Base-by-base conservation (phyloP, 2,797 vertebrate genomes). In the Scomberomorus guttatus region DNA sequence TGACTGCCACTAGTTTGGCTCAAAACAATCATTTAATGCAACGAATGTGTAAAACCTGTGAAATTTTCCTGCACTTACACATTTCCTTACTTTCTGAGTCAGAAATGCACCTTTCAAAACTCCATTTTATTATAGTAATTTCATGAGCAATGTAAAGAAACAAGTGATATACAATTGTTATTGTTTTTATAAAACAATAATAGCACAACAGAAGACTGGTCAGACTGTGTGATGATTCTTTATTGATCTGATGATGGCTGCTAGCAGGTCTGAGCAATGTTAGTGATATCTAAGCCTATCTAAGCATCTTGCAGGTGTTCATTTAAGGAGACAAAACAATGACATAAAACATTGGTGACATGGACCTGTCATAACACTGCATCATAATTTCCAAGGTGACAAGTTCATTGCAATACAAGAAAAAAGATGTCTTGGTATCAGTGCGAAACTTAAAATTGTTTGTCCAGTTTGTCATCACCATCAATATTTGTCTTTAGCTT, bases 241-340 rank as follows among this genome's bases (percentile, higher is more conserved):
- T 90, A 91, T 87, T 92, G 37, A 84, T 52, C 12, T 27, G 37
- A 79, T 56, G 18, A 29, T 48, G 29, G 65, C 2, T 39, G 59
- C 1, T 54, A 60, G 24, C 58, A 17, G 62, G 42, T 65, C 9
- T 34, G 61, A 75, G 34, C 34, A 60, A 63, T 44, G 20, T 59
- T 58, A 70, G 13, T 29, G 25, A 57, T 32, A 65, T 74, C 57
- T 34, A 61, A 57, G 17, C 37, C 11, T 48, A 48, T 48, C 17
- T 13, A 14, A 57, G 25, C n/a, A 77, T 80, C 15, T 77, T 60
- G 25, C 13, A 64, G 52, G 20, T 72, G 48, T 56, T 56, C 72
- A 68, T 20, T 51, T 44, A 14, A 74, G 55, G 12, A 62, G 15
- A 66, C 5, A 67, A 72, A 60, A 66, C 34, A 42, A 75, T 60